A percentile compares a stretch with the other conserved stretches of the same genome.
phyloP scores from a whole-genome alignment of 2,888 invertebrate species.

The Torymus texanus region DNA sequence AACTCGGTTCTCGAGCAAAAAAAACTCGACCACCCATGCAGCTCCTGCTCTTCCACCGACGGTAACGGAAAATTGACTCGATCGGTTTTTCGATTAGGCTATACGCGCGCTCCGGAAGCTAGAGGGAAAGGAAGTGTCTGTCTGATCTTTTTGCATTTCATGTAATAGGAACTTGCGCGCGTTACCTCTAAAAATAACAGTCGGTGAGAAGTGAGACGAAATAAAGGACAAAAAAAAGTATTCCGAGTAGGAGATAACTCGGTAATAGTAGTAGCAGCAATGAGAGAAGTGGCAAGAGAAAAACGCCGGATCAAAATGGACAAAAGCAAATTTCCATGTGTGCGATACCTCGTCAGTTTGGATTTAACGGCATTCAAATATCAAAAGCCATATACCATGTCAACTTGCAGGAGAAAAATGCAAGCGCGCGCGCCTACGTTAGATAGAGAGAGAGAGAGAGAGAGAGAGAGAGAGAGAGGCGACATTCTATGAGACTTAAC shows the following conservation, averaged over 20 bases:
- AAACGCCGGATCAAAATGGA: conserved; percentile 14
- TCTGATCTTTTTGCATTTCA: too few relatives aligned
- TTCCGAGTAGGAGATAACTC: background rate
- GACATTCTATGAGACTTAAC: conserved; percentile 14
- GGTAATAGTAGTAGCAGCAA: too few relatives aligned
- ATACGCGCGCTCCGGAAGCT: too few relatives aligned
- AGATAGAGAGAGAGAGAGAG: too few relatives aligned
- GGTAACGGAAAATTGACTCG: too few relatives aligned
- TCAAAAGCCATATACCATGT: conserved; percentile 13
- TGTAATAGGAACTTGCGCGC: too few relatives aligned
- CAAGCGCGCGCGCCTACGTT: background rate
- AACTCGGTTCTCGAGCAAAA: too few relatives aligned
- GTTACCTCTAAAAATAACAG: background rate
- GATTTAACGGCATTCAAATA: conserved; percentile 23
- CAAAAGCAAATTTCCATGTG: conserved; percentile 18
- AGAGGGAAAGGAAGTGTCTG: too few relatives aligned
- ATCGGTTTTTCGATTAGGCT: too few relatives aligned
- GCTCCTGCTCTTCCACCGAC: too few relatives aligned
- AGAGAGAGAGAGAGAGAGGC: background rate
- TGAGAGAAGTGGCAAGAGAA: background rate
- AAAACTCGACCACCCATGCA: too few relatives aligned
- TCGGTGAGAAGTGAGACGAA: background rate
- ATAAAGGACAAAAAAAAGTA: background rate
- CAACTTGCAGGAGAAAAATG: background rate
- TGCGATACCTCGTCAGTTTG: conserved; percentile 1